phyloP scores from a whole-genome alignment of 2,888 invertebrate genomes.

The Trypoxylon attenuatum region DNA sequence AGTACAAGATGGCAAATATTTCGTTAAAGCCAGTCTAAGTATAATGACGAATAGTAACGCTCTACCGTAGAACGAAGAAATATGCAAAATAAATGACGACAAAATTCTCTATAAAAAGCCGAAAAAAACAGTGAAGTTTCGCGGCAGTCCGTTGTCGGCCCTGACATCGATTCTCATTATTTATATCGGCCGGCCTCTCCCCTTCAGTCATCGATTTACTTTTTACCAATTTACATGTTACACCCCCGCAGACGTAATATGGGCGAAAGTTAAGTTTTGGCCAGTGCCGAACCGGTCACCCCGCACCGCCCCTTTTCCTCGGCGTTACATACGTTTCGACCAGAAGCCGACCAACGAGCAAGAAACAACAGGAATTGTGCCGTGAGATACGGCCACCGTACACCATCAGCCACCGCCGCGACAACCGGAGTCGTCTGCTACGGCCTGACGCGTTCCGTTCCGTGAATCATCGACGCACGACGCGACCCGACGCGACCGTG shows the following conservation, averaged over 20 bases:
- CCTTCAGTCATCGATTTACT: slow-evolving; percentile 75
- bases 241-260: slow-evolving; percentile 63
- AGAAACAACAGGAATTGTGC: neutral
- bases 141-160: slow-evolving; percentile 42
- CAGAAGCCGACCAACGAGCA: neutral
- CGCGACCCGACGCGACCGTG: no score
- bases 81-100: neutral
- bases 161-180: slow-evolving; percentile 75
- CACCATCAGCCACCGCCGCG: neutral
- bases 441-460: no score
- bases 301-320: neutral
- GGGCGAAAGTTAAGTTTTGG: slow-evolving; percentile 61
- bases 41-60: no score
- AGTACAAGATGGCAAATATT: no score
- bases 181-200: slow-evolving; percentile 70
- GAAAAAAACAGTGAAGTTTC: slow-evolving; percentile 28
- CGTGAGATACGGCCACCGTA: neutral
- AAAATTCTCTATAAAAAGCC: slow-evolving; percentile 1
- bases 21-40: no score
- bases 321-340: neutral
- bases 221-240: slow-evolving; percentile 74
- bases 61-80: no score
- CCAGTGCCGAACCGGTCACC: neutral
- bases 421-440: neutral
- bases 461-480: no score